phyloP scores from a whole-genome alignment of 2,888 invertebrate species.

The Tetranychus truncatus region DNA sequence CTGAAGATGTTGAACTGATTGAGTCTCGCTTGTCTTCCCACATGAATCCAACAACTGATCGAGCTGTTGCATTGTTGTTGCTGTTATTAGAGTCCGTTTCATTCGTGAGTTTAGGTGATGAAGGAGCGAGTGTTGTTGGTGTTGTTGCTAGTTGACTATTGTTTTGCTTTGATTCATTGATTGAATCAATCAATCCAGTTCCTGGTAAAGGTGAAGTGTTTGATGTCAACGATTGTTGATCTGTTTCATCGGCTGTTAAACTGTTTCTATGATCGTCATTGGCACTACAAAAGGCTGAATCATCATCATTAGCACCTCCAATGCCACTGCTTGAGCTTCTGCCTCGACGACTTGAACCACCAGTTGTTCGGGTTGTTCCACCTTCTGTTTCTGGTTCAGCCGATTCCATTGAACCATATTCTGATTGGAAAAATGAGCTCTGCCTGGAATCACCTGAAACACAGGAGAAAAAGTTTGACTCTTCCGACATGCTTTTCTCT shows the following conservation, averaged over 20 bases:
- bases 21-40: conserved; percentile 9
- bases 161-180: conserved; percentile 5
- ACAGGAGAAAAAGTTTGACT: conserved; percentile 25
- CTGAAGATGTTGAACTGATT: conserved; percentile 13
- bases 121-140: neutral
- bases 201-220: conserved; percentile 11
- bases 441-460: conserved; percentile 24
- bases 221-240: conserved; percentile 13
- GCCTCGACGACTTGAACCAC: conserved; percentile 1
- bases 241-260: conserved; percentile 13
- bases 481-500: conserved; percentile 25
- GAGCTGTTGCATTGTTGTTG: neutral
- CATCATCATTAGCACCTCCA: conserved; percentile 5
- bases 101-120: neutral
- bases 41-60: neutral
- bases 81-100: neutral
- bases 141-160: conserved; percentile 2
- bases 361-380: conserved; percentile 2
- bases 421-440: conserved; percentile 24
- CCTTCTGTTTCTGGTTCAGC: conserved; percentile 22
- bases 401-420: conserved; percentile 25
- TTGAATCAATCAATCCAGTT: neutral
- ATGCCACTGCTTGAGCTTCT: neutral
- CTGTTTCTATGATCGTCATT: conserved; percentile 14
- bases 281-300: conserved; percentile 16